Percentiles rank a stretch among this genome's conserved stretches.
Evolutionary conservation across 30 jellyfish, hydroid and myxozoan genomes (phyloP).

Genomic region (Hydra vulgaris): DNA sequence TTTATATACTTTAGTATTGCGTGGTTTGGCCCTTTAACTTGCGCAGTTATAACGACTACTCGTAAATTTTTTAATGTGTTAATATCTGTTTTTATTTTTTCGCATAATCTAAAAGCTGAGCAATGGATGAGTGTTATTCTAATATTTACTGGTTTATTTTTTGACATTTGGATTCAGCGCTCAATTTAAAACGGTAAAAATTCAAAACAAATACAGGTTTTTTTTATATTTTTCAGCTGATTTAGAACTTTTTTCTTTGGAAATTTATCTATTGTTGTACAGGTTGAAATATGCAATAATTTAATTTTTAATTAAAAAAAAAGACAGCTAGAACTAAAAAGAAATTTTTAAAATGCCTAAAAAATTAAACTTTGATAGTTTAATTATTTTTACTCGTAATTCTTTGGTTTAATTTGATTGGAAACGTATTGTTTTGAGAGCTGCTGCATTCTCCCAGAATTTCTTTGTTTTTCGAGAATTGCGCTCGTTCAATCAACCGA

Average conservation of each 20-base stretch:
- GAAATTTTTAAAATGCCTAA: too few species aligned
- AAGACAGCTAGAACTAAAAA: too few species aligned
- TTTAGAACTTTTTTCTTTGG: too few species aligned
- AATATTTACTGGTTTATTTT: conserved; percentile 45
- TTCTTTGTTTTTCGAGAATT: not conserved
- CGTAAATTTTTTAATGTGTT: conserved; percentile 60
- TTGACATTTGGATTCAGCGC: conserved; percentile 33
- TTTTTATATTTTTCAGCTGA: too few species aligned
- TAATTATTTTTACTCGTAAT: not conserved
- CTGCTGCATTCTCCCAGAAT: not conserved
- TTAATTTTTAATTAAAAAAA: too few species aligned
- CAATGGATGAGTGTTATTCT: conserved; percentile 38
- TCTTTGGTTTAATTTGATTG: too few species aligned
- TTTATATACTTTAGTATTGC: conserved; percentile 47
- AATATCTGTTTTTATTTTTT: conserved; percentile 40
- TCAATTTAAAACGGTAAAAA: too few species aligned
- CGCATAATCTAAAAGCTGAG: conserved; percentile 22
- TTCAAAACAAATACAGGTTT: too few species aligned
- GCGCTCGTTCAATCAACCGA: not conserved
- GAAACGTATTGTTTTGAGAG: not conserved
- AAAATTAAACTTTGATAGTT: not conserved
- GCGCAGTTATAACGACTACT: conserved; percentile 74
- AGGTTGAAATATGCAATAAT: too few species aligned
- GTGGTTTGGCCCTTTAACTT: conserved; percentile 61
- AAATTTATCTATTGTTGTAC: too few species aligned